Evolutionary conservation across 2,797 vertebrate genomes (phyloP), one percentile per base, ranked within the genome.

Genomic region (Gallinago solitaria): DNA sequence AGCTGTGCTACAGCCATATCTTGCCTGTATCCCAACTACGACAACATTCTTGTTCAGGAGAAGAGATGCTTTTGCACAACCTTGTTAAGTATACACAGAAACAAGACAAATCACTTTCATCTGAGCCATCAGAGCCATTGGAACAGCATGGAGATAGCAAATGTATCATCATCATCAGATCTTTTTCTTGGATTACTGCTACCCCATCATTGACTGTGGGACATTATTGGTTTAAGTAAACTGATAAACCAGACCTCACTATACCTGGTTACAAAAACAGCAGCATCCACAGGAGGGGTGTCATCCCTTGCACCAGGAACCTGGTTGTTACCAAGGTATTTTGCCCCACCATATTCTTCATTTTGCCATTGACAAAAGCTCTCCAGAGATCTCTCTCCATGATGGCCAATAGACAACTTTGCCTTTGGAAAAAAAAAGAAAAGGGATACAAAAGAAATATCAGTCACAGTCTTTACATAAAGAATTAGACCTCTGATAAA

Each of bases 301-400:
- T 99, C 99, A 5, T 99, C 99, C 90, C 98, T 98, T 3, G 98
- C 99, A 8, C 99, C 99, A 7, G 99, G 99, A 59, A 99, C 98
- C 20, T 99, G 98, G 90, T 99, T 99, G 95, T 98, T 99, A 56
- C 99, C 99, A 1, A 99, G 98, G 96, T 99, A 99, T 33, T 98
- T 98, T 2, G 98, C 96, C 1, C 98, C 98, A 37, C 99, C 98
- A 5, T 99, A 99, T 92, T 99, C 99, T 88, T 98, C 98, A 79
- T 99, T 98, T 97, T 99, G 99, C 99, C 99, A 99, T 27, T 99
- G 98, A 89, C 99, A 99, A 97, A 99, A 99, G 95, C 99, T 99
- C 97, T 99, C 98, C 98, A 99, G 96, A 83, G 99, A 99, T 70
- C 98, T 98, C 91, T 99, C 99, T 39, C 99, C 99, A n/a, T 99